These are phyloP conservation scores for Xylota segnis DNA, from an alignment of 2,888 invertebrate species.

Conservation along the genomic window DNA sequence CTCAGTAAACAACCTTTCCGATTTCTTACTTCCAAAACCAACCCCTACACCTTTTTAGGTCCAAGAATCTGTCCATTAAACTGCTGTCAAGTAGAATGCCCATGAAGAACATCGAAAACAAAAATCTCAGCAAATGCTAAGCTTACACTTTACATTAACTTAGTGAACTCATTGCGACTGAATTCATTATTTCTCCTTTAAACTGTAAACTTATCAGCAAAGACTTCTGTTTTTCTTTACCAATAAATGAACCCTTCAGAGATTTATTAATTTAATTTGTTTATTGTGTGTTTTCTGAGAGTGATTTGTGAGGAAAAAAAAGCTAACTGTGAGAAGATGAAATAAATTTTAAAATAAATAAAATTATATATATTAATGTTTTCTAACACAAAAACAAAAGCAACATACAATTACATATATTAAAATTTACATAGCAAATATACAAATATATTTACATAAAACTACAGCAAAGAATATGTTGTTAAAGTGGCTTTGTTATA, in stretches of 20 bases:
- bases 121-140: neutral
- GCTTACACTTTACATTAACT: neutral
- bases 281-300: conserved; percentile 14
- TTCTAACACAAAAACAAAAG: conserved; percentile 39
- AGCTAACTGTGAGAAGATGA: conserved; percentile 72
- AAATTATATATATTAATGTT: conserved; percentile 40
- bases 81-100: neutral
- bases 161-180: neutral
- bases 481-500: conserved; percentile 62
- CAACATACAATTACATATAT: conserved; percentile 40
- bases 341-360: conserved; percentile 37
- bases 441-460: conserved; percentile 69
- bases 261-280: conserved; percentile 22
- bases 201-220: neutral
- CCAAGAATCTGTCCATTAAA: neutral
- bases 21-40: too few relatives aligned
- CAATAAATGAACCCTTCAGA: neutral
- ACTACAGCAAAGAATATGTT: conserved; percentile 34
- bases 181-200: neutral
- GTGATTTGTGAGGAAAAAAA: conserved; percentile 43
- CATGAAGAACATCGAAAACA: neutral
- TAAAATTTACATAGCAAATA: conserved; percentile 71
- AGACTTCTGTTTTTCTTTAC: neutral
- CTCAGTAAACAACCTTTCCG: too few relatives aligned
- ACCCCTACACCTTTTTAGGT: too few relatives aligned